Conservation (phyloP, 2,797 vertebrate species). For the Oreortyx pictus region DNA sequence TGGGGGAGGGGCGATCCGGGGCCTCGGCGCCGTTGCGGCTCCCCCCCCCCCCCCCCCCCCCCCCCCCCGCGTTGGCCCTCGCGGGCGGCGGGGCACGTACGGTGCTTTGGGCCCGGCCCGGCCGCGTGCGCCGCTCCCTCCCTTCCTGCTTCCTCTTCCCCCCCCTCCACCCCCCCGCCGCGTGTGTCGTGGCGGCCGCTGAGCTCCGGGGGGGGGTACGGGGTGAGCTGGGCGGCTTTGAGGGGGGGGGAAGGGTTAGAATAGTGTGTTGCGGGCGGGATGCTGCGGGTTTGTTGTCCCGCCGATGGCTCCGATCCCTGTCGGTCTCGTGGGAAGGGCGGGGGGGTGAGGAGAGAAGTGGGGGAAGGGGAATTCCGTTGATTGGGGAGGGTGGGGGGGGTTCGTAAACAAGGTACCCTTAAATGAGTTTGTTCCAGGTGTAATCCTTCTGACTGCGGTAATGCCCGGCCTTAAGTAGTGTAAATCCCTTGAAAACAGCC, state of each 20-base stretch:
- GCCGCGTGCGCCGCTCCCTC: background rate
- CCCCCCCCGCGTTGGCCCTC: background rate
- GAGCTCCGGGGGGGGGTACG: background rate
- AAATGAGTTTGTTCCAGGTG: constrained; percentile 36
- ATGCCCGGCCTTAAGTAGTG: background rate
- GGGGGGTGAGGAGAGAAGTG: too few relatives aligned
- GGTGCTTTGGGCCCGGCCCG: background rate
- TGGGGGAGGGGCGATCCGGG: background rate
- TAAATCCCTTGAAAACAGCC: background rate
- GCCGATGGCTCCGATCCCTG: too few relatives aligned
- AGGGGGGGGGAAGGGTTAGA: too few relatives aligned
- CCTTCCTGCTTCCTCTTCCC: background rate
- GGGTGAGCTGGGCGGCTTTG: background rate
- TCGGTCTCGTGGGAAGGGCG: too few relatives aligned
- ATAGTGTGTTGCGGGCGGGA: too few relatives aligned
- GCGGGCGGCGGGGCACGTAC: background rate
- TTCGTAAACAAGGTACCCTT: background rate
- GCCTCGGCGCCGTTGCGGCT: too few relatives aligned
- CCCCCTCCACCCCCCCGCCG: background rate
- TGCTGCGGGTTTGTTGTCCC: too few relatives aligned
- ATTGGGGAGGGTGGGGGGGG: too few relatives aligned
- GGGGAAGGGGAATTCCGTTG: too few relatives aligned
- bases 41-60: too few relatives aligned
- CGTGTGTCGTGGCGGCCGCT: background rate
- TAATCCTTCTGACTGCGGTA: background rate